phyloP scores from a whole-genome alignment of 2,888 invertebrate genomes.

The Arge pagana region DNA sequence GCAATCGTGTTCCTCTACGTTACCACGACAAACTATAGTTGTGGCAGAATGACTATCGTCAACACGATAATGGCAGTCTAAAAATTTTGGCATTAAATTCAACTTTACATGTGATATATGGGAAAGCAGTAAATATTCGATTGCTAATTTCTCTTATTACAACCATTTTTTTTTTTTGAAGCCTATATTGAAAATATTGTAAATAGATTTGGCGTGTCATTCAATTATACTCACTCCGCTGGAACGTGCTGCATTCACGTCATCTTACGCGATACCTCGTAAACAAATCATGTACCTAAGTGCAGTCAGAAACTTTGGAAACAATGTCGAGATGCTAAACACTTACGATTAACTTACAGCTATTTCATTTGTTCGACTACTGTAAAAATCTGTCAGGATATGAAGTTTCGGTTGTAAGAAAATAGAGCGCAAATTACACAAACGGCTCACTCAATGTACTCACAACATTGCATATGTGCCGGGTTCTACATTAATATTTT shows the following conservation, averaged over 20 bases:
- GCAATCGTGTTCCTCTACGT: slow-evolving; percentile 43
- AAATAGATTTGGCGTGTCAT: slow-evolving; percentile 39
- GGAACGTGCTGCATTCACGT: slow-evolving; percentile 47
- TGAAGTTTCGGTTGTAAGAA: slow-evolving; percentile 1
- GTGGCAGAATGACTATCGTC: no score
- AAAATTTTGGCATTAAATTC: no score
- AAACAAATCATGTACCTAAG: slow-evolving; percentile 54
- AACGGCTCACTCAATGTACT: slow-evolving; percentile 54
- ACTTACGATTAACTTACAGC: slow-evolving; percentile 5
- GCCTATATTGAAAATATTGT: slow-evolving; percentile 23
- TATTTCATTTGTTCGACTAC: no score
- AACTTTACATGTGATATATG: no score
- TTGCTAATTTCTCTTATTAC: slow-evolving; percentile 40
- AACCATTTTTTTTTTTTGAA: slow-evolving; percentile 36
- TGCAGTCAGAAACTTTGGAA: slow-evolving; percentile 51
- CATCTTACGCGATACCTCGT: slow-evolving; percentile 51
- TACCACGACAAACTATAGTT: slow-evolving; percentile 25
- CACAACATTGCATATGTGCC: slow-evolving; percentile 55
- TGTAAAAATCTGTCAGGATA: background rate
- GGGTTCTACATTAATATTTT: no score
- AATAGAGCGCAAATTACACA: slow-evolving; percentile 27
- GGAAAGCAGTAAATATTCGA: no score
- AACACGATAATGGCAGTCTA: no score
- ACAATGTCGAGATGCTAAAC: slow-evolving; percentile 40
- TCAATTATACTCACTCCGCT: slow-evolving; percentile 51